These are phyloP conservation scores for Gyrodactylus bullatarudis DNA, from an alignment of 1,140 invertebrate genomes.

Conservation along the genomic window DNA sequence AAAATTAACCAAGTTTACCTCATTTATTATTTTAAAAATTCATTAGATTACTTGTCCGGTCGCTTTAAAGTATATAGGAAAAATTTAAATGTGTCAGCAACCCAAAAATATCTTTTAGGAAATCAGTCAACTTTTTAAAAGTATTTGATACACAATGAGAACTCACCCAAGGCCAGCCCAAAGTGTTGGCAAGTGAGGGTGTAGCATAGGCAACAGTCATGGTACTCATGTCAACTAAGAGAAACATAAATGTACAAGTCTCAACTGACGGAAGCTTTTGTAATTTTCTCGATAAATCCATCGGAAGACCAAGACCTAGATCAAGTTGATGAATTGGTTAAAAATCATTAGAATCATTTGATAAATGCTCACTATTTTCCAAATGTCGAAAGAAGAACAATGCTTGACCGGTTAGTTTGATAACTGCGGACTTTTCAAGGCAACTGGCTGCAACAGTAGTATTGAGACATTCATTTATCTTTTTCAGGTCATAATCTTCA, in stretches of 20 bases:
- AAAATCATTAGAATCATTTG: not conserved
- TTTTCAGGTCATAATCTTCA: too few species aligned
- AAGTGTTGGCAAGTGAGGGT: not conserved
- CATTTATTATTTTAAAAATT: not conserved
- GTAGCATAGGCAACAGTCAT: not conserved
- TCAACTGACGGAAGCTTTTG: not conserved
- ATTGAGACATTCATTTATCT: not conserved
- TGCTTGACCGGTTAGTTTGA: not conserved
- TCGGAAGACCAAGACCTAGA: too few species aligned
- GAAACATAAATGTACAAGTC: not conserved
- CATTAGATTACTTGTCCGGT: not conserved
- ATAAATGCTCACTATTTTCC: not conserved
- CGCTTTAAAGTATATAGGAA: not conserved
- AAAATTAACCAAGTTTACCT: not conserved
- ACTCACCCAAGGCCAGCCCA: not conserved
- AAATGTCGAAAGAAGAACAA: not conserved
- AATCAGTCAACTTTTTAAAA: not conserved
- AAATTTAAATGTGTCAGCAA: not conserved
- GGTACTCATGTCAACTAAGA: not conserved
- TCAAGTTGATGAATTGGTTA: not conserved
- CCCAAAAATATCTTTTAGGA: not conserved
- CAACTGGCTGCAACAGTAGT: not conserved
- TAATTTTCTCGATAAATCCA: too few species aligned
- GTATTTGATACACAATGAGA: not conserved
- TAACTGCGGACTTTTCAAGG: not conserved